Evolutionary conservation across 1,140 invertebrate genomes (phyloP), one percentile per base, ranked within the genome.

Genomic region (Papilio polyxenes): DNA sequence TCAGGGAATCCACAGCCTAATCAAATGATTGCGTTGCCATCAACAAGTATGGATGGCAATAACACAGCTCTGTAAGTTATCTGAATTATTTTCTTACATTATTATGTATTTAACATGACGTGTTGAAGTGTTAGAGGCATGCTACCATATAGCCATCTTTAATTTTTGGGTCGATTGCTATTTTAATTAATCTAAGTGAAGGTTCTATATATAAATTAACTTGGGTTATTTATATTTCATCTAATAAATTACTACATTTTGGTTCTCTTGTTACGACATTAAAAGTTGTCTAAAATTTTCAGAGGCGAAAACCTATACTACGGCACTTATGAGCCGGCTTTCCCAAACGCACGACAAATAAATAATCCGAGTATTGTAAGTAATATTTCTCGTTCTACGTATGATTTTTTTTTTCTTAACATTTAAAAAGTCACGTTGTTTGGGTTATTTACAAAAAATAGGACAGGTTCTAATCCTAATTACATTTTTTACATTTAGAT

Each of bases 1-100:
- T 85, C 83, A 92, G 89, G 87, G 11, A 83, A 88, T 88, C 87
- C 86, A 40, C 85, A 86, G 84, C 89, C 86, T 86, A 90, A 90
- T 88, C 89, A 90, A 88, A 88, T 88, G 81, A 88, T 87, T 48
- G 78, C 83, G 62, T 86, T 85, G 83, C 75, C 86, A 79, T 31
- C 85, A 76, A 88, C 82, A 81, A 84, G 62, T 75, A 62, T 81
- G 31, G 72, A 80, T 81, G 83, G 83, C 82, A 88, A 83, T 87
- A 89, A 86, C 82, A 85, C 85, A 72, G 85, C 84, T 69, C 82
- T 86, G 90, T 91, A 88, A 89, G 90, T 91, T 85, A 44, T 15
- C 31, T 75, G 62, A 74, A 59, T 65, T 76, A 69, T 49, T 20
- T 40, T 59, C 23, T 31, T 31, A 31, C 23, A 31, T 31, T 31